Percentiles rank a stretch among this genome's conserved stretches.
Evolutionary conservation across 1,140 invertebrate genomes (phyloP).

Genomic region (Aphelinus certus): DNA sequence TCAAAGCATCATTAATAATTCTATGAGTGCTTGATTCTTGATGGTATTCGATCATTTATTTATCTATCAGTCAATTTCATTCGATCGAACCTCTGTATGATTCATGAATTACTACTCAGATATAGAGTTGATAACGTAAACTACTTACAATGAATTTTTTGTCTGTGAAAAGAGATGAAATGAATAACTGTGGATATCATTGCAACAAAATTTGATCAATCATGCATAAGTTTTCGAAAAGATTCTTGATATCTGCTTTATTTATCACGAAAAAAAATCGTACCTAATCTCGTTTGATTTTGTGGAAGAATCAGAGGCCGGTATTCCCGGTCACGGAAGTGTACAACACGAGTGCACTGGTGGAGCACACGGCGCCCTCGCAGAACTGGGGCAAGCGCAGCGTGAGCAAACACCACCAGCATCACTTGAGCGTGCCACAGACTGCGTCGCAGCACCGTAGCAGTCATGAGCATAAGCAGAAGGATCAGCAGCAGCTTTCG

Average conservation of each 20-base stretch:
- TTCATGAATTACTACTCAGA: no score
- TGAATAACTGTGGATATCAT: no score
- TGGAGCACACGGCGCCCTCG: constrained; percentile 65
- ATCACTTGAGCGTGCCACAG: constrained; percentile 65
- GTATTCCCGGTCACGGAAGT: constrained; percentile 75
- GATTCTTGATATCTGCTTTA: no score
- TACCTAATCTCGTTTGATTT: constrained; percentile 54
- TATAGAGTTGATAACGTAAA: no score
- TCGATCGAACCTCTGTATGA: no score
- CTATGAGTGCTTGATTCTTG: no score
- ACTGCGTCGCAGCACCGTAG: constrained; percentile 61
- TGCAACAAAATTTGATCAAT: not conserved
- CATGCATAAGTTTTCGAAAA: not conserved
- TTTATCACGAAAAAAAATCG: not conserved
- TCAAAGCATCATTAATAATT: not conserved
- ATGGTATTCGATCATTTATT: no score
- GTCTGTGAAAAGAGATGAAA: no score
- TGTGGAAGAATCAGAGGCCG: constrained; percentile 70
- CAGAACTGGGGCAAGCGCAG: constrained; percentile 66
- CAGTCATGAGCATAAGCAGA: constrained; percentile 79
- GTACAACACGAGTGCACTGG: constrained; percentile 67
- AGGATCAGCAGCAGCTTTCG: constrained; percentile 90
- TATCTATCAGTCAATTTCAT: no score
- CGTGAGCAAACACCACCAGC: constrained; percentile 68
- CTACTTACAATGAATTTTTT: no score